These are phyloP conservation scores for Colossoma macropomum DNA, from an alignment of 2,113 vertebrate genomes.

Conservation along the genomic window DNA sequence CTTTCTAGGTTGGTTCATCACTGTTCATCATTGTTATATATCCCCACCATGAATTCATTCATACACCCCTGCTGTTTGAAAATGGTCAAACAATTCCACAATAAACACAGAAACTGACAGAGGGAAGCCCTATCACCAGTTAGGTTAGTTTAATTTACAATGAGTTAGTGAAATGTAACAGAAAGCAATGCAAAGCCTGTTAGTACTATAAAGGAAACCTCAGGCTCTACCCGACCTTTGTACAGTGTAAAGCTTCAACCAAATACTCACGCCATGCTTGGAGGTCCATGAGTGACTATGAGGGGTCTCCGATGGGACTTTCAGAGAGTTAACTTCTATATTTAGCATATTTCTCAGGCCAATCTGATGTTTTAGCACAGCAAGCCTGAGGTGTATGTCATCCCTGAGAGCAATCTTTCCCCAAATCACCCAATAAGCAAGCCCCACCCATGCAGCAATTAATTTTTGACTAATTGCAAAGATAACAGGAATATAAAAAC, in stretches of 20 bases:
- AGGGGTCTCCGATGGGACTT: slow-evolving; percentile 30
- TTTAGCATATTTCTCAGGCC: slow-evolving; percentile 71
- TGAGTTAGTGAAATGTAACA: slow-evolving; percentile 41
- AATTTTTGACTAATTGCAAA: slow-evolving; percentile 53
- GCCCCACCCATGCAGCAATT: slow-evolving; percentile 60
- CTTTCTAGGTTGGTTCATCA: neutral
- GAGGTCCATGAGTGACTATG: slow-evolving; percentile 43
- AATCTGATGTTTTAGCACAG: slow-evolving; percentile 84
- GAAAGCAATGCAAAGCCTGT: slow-evolving; percentile 48
- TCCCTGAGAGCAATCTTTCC: slow-evolving; percentile 62
- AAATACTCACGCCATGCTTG: slow-evolving; percentile 89
- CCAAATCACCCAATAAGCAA: slow-evolving; percentile 80
- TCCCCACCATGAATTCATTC: neutral
- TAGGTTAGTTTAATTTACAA: neutral
- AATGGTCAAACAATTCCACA: neutral
- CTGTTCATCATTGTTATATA: neutral
- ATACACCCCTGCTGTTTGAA: no score
- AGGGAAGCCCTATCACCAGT: neutral
- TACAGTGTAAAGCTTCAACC: slow-evolving; percentile 50
- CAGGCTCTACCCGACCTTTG: neutral
- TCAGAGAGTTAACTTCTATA: slow-evolving; percentile 31
- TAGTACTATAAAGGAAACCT: slow-evolving; percentile 30
- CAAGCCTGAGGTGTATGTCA: slow-evolving; percentile 92
- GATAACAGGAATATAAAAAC: slow-evolving; percentile 59
- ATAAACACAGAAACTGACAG: neutral